phyloP scores from a whole-genome alignment of 1,140 invertebrate genomes.

The Condylostylus longicornis region DNA sequence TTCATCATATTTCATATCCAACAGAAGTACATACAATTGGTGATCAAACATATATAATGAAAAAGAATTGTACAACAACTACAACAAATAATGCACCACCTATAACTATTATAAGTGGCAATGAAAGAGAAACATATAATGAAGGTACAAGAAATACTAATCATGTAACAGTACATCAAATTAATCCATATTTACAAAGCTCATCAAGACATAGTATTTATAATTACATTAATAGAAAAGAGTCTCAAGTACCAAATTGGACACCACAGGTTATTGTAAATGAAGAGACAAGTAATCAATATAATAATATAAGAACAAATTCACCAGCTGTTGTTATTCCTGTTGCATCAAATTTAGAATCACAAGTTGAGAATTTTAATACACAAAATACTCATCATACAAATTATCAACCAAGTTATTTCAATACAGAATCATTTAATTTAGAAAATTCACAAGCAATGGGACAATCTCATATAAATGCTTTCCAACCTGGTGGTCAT shows the following conservation, averaged over 20 bases:
- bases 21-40: constrained; percentile 25
- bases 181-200: neutral
- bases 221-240: constrained; percentile 4
- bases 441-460: constrained; percentile 1
- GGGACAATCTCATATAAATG: constrained; percentile 3
- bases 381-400: too few species aligned
- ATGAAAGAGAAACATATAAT: neutral
- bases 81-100: constrained; percentile 2
- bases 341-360: neutral
- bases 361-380: neutral
- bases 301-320: neutral
- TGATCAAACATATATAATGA: constrained; percentile 25
- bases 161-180: constrained; percentile 5
- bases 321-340: constrained; percentile 6
- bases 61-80: constrained; percentile 23
- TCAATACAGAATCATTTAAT: neutral
- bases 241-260: constrained; percentile 20
- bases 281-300: neutral
- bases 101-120: neutral
- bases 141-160: neutral
- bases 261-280: constrained; percentile 17
- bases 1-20: constrained; percentile 25
- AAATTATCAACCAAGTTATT: too few species aligned
- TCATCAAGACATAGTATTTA: constrained; percentile 1
- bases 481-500: constrained; percentile 1